These are phyloP conservation scores for Clitarchus hookeri DNA, from an alignment of 2,888 invertebrate species.

Conservation along the genomic window DNA sequence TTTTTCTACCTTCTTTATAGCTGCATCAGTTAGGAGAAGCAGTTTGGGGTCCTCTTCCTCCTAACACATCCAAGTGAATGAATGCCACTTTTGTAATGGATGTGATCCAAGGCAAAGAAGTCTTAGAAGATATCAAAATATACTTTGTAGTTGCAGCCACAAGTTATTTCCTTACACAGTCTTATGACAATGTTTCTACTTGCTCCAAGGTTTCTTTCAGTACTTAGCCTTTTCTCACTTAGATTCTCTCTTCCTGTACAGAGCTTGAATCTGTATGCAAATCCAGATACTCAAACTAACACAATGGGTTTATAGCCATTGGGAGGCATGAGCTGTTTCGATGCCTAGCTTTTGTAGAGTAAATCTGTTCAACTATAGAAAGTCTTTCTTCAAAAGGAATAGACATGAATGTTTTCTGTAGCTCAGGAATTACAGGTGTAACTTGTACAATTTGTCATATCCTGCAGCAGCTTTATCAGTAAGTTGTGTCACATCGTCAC, in stretches of 20 bases:
- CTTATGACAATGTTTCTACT: not conserved
- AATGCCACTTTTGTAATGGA: slow-evolving; percentile 46
- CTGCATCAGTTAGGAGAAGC: slow-evolving; percentile 48
- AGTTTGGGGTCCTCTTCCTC: slow-evolving; percentile 46
- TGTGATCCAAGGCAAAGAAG: not conserved
- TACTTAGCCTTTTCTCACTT: not conserved
- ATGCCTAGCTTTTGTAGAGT: not conserved
- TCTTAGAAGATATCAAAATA: slow-evolving; percentile 20
- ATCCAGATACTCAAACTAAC: slow-evolving; percentile 47
- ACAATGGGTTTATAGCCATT: slow-evolving; percentile 42
- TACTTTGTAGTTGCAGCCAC: not conserved
- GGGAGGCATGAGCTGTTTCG: not conserved
- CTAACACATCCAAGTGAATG: not conserved
- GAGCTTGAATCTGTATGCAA: slow-evolving; percentile 49
- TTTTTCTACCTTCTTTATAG: slow-evolving; percentile 46
- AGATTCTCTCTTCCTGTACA: slow-evolving; percentile 44
- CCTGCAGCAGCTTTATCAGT: not conserved
- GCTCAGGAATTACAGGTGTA: not conserved
- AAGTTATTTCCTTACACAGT: not conserved
- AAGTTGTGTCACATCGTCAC: not conserved
- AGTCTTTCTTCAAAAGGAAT: slow-evolving; percentile 7
- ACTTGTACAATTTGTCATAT: not conserved
- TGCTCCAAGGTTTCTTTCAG: not conserved
- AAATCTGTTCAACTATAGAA: not conserved
- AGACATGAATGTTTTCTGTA: not conserved